Evolutionary conservation across 2,797 vertebrate genomes (phyloP), one percentile per base, ranked within the genome.

Genomic region (Sternotherus odoratus): DNA sequence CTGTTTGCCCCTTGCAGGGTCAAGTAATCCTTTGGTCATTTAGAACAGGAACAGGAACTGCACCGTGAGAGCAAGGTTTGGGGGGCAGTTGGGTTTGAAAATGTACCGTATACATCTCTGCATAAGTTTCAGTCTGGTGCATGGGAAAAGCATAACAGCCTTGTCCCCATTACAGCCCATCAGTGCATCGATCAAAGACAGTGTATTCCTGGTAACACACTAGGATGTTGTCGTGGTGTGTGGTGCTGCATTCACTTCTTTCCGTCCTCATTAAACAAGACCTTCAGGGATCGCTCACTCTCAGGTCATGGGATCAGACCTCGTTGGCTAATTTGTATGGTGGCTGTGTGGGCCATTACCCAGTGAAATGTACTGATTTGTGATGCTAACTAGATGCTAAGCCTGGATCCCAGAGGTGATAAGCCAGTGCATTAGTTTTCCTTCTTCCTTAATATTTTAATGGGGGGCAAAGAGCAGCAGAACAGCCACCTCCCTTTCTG

Each of bases 111-210:
- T 36, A 39, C 48, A 33, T 4, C 0, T 3, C 74, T 63, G 75
- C 9, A 1, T 0, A 0, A 0, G 0, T 50, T 81, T 57, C 0
- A 51, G 60, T 51, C 3, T 26, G 56, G 17, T 50, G 24, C 1
- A 0, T 10, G 43, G 72, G 82, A 23, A 53, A 6, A 33, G 6
- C 1, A 0, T 39, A 23, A 36, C 78, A 57, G 49, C 79, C 24
- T 17, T 4, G 0, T 12, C 23, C 49, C 28, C 56, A 48, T 17
- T 1, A 0, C 43, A 10, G 77, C 84, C 30, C 0, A 77, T 72
- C 1, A 0, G 50, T 53, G 16, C 3, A 1, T 26, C 39, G 48
- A 5, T 24, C 12, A 57, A 51, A 91, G 39, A 19, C 49, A 21
- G 63, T 19, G 19, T 12, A 3, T 26, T 75, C 72, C 30, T 0